Base-by-base conservation (phyloP, 1,140 invertebrate genomes). In the Neodiprion fabricii region DNA sequence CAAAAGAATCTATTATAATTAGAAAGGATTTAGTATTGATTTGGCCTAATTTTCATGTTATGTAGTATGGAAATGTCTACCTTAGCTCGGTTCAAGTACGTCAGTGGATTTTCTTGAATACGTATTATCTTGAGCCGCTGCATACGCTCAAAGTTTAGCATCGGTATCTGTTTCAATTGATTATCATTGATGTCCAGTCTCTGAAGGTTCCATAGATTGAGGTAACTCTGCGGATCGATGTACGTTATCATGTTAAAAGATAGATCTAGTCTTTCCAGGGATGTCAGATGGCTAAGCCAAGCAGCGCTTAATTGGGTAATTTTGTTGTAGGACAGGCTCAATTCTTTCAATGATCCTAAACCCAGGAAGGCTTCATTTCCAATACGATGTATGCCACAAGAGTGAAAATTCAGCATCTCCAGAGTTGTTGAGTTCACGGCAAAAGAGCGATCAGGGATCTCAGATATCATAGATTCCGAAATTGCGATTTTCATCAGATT, bases 111-210 rank as follows among this genome's bases (percentile, higher is more conserved):
- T 53, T 80, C 82, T 71, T 72, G 70, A 40, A 87, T 85, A 48
- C 80, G 81, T 48, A 87, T 77, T 76, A 85, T 83, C 17, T 80
- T 79, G 74, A 86, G 73, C 66, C 76, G 79, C 0, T 77, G 78
- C 75, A 85, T 77, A 7, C 78, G 71, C 48, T 75, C 72, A 12
- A 86, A 72, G 21, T 78, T 73, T 0, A 70, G 49, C 1, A 79
- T 72, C 23, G 80, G 65, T 67, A 86, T 72, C 28, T 83, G 85
- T 14, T 71, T 79, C 40, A 86, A 40, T 71, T 73, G 74, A 75
- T 86, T 87, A 69, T 81, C 79, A 40, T 80, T 82, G n/a, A 87
- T 9, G 50, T 84, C 81, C 21, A 86, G 71, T 70, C 79, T 75
- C 21, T 76, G 79, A 4, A 86, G 72, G 17, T 76, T 75, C 1